These are phyloP conservation scores for Muscidifurax raptorellus DNA, from an alignment of 1,140 invertebrate species.

Conservation along the genomic window DNA sequence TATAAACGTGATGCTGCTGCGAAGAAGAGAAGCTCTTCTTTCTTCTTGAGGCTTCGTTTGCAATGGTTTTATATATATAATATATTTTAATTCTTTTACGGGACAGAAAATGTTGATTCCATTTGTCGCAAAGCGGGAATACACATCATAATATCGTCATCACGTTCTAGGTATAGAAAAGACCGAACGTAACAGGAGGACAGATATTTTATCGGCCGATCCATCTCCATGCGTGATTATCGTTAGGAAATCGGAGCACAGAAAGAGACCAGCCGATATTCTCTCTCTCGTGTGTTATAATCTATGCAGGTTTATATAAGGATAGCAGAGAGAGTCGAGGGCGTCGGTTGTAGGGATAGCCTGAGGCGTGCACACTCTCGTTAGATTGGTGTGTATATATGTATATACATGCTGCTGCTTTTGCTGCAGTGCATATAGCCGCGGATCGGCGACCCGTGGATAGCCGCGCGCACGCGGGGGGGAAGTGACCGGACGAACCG, in stretches of 20 bases:
- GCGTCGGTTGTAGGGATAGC: conserved; percentile 3
- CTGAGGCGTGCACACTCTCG: conserved; percentile 48
- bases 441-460: conserved; percentile 35
- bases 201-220: too few relatives aligned
- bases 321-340: neutral
- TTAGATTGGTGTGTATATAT: conserved; percentile 38
- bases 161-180: too few relatives aligned
- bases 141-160: too few relatives aligned
- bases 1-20: conserved; percentile 6
- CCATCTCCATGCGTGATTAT: too few relatives aligned
- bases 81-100: neutral
- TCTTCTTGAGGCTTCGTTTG: conserved; percentile 19
- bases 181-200: neutral
- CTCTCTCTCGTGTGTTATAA: neutral
- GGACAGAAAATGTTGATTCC: neutral
- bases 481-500: conserved; percentile 65
- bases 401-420: neutral
- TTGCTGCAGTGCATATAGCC: conserved; percentile 3
- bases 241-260: neutral
- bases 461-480: conserved; percentile 54
- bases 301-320: neutral
- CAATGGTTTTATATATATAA: neutral
- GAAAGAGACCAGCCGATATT: neutral
- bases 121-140: neutral
- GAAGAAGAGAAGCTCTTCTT: conserved; percentile 7